phyloP scores from a whole-genome alignment of 1,140 invertebrate genomes.

The Drosophila nigromelanica region DNA sequence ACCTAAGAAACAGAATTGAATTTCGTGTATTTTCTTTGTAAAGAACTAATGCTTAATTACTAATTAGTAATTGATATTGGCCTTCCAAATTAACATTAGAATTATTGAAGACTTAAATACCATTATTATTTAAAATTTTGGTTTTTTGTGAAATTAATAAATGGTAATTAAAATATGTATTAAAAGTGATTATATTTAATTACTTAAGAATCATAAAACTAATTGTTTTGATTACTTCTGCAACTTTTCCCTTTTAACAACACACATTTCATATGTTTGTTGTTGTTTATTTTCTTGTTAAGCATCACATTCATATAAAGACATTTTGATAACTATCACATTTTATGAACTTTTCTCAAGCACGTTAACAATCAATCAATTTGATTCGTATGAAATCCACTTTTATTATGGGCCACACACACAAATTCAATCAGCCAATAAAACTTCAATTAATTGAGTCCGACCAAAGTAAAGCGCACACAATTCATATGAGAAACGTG shows the following conservation, averaged over 20 bases:
- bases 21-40: too few species aligned
- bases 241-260: neutral
- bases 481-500: conserved; percentile 42
- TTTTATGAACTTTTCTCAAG: conserved; percentile 22
- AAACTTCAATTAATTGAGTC: conserved; percentile 77
- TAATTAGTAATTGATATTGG: too few species aligned
- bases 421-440: conserved; percentile 58
- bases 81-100: too few species aligned
- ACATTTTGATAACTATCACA: conserved; percentile 15
- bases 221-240: neutral
- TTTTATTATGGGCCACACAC: conserved; percentile 22
- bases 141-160: too few species aligned
- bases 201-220: neutral
- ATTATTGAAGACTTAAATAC: neutral
- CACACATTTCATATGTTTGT: neutral
- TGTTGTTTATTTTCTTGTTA: neutral
- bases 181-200: neutral
- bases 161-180: neutral
- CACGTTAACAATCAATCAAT: conserved; percentile 59
- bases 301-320: neutral
- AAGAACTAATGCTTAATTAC: too few species aligned
- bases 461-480: conserved; percentile 50
- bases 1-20: too few species aligned
- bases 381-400: conserved; percentile 43
- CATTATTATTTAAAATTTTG: neutral